A percentile compares a stretch with the other conserved stretches of the same genome.
phyloP scores from a whole-genome alignment of 2,888 invertebrate genomes.

The Trissonchulus sp. region DNA sequence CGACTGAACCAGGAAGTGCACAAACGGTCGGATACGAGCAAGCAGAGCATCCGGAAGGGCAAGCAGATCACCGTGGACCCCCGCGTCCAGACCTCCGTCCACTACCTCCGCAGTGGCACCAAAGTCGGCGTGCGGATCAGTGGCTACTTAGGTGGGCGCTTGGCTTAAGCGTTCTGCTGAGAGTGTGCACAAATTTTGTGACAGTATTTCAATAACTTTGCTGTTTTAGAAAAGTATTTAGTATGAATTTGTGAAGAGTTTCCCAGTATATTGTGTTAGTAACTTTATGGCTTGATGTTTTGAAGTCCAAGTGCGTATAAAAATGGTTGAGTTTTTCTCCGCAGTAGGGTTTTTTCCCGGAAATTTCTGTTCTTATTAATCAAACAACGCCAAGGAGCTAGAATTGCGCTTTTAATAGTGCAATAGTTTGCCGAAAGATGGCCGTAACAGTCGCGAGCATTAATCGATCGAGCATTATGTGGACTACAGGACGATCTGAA shows the following conservation, averaged over 20 bases:
- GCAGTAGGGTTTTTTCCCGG: too few relatives aligned
- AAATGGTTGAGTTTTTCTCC: too few relatives aligned
- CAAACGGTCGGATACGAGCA: background rate
- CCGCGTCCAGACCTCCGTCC: conserved; percentile 60
- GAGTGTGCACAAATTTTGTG: background rate
- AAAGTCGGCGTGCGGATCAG: conserved; percentile 66
- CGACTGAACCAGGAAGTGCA: background rate
- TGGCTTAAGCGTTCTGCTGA: background rate
- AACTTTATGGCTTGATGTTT: too few relatives aligned
- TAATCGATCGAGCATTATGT: too few relatives aligned
- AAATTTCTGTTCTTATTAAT: too few relatives aligned
- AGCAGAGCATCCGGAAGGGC: background rate
- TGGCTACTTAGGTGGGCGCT: conserved; percentile 62
- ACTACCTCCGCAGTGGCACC: conserved; percentile 65
- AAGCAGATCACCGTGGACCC: conserved; percentile 57
- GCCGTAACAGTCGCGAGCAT: too few relatives aligned
- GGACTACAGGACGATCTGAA: too few relatives aligned
- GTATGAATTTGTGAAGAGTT: conserved; percentile 1
- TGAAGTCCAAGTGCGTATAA: too few relatives aligned
- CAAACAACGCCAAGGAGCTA: too few relatives aligned
- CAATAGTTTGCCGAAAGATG: too few relatives aligned
- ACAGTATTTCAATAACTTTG: background rate
- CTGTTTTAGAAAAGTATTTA: background rate
- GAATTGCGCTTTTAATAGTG: too few relatives aligned
- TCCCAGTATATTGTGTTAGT: too few relatives aligned